Base-by-base conservation (phyloP, 2,888 invertebrate genomes). In the Alentia gelatinosa region DNA sequence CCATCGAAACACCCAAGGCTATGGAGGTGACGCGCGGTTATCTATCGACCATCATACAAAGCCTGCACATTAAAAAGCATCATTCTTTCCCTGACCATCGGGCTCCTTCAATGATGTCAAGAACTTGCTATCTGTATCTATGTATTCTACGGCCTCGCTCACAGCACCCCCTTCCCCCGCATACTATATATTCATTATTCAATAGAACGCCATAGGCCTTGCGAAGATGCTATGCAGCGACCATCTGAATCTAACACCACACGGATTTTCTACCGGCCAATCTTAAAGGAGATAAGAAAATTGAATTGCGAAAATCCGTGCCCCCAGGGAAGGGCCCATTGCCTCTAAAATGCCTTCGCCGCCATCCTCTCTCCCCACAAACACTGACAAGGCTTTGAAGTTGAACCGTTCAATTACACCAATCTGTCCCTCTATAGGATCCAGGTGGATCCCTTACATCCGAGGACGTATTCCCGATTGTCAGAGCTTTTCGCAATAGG, bases 331-430 rank as follows among this genome's bases (percentile, higher is more conserved):
- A n/a, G 56, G n/a, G 56, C 23, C 5, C 19, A 4, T n/a, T n/a
- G n/a, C n/a, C n/a, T n/a, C n/a, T n/a, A n/a, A n/a, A n/a, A n/a
- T n/a, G n/a, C n/a, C n/a, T n/a, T n/a, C n/a, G n/a, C n/a, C n/a
- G n/a, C n/a, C n/a, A n/a, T n/a, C n/a, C n/a, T n/a, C n/a, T n/a
- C 56, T 56, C 33, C 74, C 74, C 12, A 33, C 19, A 26, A 26
- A 12, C 74, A 26, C 30, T 33, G 7, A 15, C 30, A 33, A 26
- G 74, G 26, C 74, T 74, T 74, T 74, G 74, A 74, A 30, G 74
- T 26, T 33, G 74, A 33, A 26, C 74, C 74, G 74, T 74, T 33
- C 74, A 74, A 74, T 74, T 74, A 74, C 74, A 74, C 74, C 56
- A 56, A 56, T n/a, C 56, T 56, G 56, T 56, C 56, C 56, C 56